These are phyloP conservation scores for Esox lucius DNA, from an alignment of 2,797 vertebrate genomes.

Conservation along the genomic window DNA sequence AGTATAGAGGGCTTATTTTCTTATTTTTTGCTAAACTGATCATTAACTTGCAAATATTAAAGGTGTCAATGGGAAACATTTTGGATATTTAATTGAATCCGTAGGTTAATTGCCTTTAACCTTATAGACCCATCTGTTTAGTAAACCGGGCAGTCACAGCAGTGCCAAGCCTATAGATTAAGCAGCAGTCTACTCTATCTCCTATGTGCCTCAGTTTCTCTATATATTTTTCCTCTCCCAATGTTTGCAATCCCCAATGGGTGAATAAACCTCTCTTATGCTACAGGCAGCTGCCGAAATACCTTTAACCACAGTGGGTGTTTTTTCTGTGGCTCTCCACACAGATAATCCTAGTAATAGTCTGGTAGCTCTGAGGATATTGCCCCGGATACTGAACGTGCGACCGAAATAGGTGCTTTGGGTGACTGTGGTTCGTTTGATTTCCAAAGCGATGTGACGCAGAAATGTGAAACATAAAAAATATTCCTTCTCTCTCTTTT, in stretches of 20 bases:
- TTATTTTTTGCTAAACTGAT: too few relatives aligned
- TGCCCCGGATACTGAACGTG: slow-evolving; percentile 44
- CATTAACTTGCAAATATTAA: too few relatives aligned
- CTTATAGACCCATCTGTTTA: not conserved
- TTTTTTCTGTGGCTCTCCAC: slow-evolving; percentile 46
- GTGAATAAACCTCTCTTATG: slow-evolving; percentile 34
- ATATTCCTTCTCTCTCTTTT: slow-evolving; percentile 27
- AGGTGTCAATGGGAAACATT: too few relatives aligned
- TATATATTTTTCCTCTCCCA: slow-evolving; percentile 17
- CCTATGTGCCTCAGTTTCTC: not conserved
- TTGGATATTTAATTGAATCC: too few relatives aligned
- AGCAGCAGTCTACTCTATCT: not conserved
- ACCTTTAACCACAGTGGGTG: slow-evolving; percentile 35
- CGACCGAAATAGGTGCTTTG: slow-evolving; percentile 58
- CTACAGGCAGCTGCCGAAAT: slow-evolving; percentile 26
- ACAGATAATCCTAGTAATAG: slow-evolving; percentile 46
- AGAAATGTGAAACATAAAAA: slow-evolving; percentile 32
- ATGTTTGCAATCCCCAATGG: slow-evolving; percentile 1
- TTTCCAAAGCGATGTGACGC: slow-evolving; percentile 36
- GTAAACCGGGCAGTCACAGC: not conserved
- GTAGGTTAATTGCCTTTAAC: too few relatives aligned
- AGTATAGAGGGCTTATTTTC: too few relatives aligned
- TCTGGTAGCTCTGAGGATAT: slow-evolving; percentile 41
- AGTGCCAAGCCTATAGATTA: not conserved
- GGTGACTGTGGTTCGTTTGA: slow-evolving; percentile 62